phyloP scores from a whole-genome alignment of 1,140 invertebrate genomes.

The Portunus trituberculatus region DNA sequence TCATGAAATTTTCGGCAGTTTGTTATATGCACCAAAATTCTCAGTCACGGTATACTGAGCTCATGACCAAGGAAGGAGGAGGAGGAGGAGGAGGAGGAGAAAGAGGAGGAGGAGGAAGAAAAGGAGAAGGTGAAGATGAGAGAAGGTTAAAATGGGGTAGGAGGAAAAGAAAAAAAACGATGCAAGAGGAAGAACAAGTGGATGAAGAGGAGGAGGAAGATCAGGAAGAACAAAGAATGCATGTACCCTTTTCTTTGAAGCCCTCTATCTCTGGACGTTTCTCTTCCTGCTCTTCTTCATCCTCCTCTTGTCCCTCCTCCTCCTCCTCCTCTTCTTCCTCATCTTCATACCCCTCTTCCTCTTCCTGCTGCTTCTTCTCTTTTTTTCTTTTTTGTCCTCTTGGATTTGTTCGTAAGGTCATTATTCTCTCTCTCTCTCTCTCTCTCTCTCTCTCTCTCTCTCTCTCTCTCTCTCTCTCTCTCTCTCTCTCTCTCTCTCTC shows the following conservation, averaged over 20 bases:
- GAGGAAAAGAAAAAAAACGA: too few species aligned
- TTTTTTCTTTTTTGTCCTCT: too few species aligned
- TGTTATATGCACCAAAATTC: conserved; percentile 23
- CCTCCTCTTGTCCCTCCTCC: not conserved
- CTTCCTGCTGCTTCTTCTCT: too few species aligned
- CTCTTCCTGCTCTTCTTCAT: not conserved
- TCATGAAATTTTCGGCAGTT: conserved; percentile 22
- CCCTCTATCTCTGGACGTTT: too few species aligned
- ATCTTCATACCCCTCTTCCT: too few species aligned
- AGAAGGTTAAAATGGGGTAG: too few species aligned
- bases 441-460: conserved; percentile 20
- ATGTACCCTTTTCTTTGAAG: not conserved
- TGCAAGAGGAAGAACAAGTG: too few species aligned
- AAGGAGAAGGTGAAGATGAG: too few species aligned
- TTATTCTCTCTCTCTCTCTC: not conserved
- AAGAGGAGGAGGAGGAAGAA: too few species aligned
- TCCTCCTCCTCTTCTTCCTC: not conserved
- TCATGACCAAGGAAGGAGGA: conserved; percentile 20
- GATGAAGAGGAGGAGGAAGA: not conserved
- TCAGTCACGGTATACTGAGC: not conserved
- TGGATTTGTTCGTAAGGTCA: too few species aligned
- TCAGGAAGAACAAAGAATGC: not conserved
- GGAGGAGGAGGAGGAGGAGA: not conserved
- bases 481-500: conserved; percentile 6
- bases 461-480: conserved; percentile 20